Conservation (phyloP, 2,888 invertebrate species). For the Lutraria lutraria region DNA sequence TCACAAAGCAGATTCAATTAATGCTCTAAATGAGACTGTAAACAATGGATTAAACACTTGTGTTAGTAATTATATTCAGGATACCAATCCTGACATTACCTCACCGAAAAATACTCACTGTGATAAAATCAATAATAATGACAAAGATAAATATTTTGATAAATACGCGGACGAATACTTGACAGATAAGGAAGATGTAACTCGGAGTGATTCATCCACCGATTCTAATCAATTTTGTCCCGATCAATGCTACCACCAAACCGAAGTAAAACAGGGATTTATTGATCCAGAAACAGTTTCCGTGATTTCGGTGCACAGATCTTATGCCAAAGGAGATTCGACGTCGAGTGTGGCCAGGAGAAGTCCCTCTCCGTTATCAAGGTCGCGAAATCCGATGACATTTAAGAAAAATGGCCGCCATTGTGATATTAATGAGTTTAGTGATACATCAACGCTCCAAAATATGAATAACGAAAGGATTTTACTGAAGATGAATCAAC, state of each 20-base stretch:
- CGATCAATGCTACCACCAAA: background rate
- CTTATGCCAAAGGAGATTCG: slow-evolving; percentile 63
- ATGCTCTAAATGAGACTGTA: background rate
- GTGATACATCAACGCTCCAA: slow-evolving; percentile 47
- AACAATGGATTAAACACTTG: background rate
- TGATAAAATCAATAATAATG: slow-evolving; percentile 57
- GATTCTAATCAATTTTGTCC: background rate
- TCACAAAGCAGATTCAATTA: background rate
- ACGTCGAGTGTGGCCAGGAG: slow-evolving; percentile 62
- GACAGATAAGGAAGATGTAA: background rate
- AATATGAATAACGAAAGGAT: slow-evolving; percentile 62
- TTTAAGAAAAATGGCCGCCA: background rate
- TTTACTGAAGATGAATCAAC: slow-evolving; percentile 45
- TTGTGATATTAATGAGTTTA: slow-evolving; percentile 11
- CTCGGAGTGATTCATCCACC: background rate
- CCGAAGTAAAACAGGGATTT: slow-evolving; percentile 34
- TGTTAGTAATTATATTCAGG: background rate
- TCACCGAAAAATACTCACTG: background rate
- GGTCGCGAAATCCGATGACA: slow-evolving; percentile 32
- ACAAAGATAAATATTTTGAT: slow-evolving; percentile 18
- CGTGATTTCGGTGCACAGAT: slow-evolving; percentile 61
- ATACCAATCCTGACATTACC: background rate
- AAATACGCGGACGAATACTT: background rate
- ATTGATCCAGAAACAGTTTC: slow-evolving; percentile 46
- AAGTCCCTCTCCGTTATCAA: slow-evolving; percentile 56